A percentile compares a stretch with the other conserved stretches of the same genome.
These are phyloP conservation scores for Chiloscyllium plagiosum DNA, from an alignment of 2,113 vertebrate genomes.

Conservation along the genomic window DNA sequence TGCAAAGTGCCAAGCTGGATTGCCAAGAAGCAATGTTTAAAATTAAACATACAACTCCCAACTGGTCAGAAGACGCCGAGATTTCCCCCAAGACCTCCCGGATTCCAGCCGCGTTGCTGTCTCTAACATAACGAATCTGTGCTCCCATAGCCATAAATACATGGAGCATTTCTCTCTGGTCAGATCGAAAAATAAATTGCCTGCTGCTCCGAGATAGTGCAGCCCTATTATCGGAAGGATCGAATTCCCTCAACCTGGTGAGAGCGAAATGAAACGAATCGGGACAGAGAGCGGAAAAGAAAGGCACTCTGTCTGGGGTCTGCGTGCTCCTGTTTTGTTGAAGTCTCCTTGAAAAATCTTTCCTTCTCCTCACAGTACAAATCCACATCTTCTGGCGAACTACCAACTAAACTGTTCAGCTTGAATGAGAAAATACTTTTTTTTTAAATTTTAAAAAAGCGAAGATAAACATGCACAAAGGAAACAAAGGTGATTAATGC, in stretches of 20 bases:
- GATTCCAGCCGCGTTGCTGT: not conserved
- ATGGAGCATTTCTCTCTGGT: not conserved
- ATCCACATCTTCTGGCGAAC: not conserved
- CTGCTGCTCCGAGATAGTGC: not conserved
- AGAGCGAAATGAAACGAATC: not conserved
- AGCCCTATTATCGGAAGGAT: not conserved
- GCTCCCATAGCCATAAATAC: not conserved
- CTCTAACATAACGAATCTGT: not conserved
- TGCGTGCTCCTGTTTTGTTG: not conserved
- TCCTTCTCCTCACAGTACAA: no score
- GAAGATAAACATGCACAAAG: not conserved
- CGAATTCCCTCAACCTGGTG: conserved; percentile 14
- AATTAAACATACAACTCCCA: not conserved
- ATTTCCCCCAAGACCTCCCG: not conserved
- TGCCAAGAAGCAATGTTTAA: not conserved
- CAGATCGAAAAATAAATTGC: not conserved
- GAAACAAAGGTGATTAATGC: not conserved
- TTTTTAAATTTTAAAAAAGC: not conserved
- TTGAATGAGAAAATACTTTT: not conserved
- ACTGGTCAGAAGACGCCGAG: not conserved
- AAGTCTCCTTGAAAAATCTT: no score
- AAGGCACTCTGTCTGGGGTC: not conserved
- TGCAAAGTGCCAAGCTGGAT: not conserved
- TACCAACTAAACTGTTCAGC: not conserved
- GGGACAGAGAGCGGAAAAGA: not conserved